Conservation (phyloP, 1,140 invertebrate genomes). For the Microplitis demolitor region DNA sequence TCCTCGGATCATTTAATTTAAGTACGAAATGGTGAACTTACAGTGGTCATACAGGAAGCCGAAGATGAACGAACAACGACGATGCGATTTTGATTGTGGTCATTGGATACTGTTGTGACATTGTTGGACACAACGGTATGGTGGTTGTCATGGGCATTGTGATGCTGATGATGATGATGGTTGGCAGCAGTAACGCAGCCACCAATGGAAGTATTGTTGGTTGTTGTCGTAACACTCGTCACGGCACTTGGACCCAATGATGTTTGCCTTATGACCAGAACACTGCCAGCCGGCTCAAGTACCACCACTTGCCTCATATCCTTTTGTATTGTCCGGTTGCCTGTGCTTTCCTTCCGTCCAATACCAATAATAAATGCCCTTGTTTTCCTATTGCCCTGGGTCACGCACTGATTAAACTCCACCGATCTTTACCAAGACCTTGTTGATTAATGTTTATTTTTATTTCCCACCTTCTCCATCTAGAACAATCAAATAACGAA, state of each 20-base stretch:
- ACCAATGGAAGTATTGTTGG: slow-evolving; percentile 39
- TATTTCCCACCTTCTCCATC: too few relatives aligned
- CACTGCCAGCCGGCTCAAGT: slow-evolving; percentile 58
- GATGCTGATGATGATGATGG: slow-evolving; percentile 27
- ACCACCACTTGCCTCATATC: slow-evolving; percentile 58
- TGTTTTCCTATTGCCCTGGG: too few relatives aligned
- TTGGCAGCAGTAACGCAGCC: slow-evolving; percentile 29
- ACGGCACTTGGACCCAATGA: slow-evolving; percentile 42
- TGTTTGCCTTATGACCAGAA: slow-evolving; percentile 58
- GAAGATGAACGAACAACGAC: slow-evolving; percentile 56
- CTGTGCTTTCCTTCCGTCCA: background rate
- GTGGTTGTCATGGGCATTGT: slow-evolving; percentile 42
- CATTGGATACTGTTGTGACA: slow-evolving; percentile 29
- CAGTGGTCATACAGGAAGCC: slow-evolving; percentile 49
- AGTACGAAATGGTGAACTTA: slow-evolving; percentile 33
- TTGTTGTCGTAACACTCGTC: slow-evolving; percentile 40
- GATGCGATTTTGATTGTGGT: slow-evolving; percentile 59
- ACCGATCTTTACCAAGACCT: too few relatives aligned
- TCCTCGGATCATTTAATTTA: too few relatives aligned
- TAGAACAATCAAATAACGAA: too few relatives aligned
- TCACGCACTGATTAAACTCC: too few relatives aligned
- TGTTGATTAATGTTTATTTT: too few relatives aligned
- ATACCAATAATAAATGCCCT: too few relatives aligned
- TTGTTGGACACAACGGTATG: slow-evolving; percentile 39
- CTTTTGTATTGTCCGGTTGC: slow-evolving; percentile 11